A percentile compares a stretch with the other conserved stretches of the same genome.
phyloP scores from a whole-genome alignment of 2,888 invertebrate species.

The Catocala fraxini region DNA sequence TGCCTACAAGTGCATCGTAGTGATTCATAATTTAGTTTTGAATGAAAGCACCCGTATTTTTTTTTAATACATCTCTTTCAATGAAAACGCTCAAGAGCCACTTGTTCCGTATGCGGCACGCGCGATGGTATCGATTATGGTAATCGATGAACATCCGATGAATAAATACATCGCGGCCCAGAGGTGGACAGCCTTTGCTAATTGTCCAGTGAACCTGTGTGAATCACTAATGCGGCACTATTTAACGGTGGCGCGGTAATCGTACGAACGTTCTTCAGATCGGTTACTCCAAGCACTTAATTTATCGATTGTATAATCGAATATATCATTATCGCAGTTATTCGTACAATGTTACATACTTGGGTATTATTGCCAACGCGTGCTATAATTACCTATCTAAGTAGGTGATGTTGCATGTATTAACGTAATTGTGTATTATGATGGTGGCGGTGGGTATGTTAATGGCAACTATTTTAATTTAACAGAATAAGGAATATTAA shows the following conservation, averaged over 20 bases:
- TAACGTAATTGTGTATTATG: conserved; percentile 30
- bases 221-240: conserved; percentile 80
- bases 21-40: conserved; percentile 36
- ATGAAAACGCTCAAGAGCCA: conserved; percentile 67
- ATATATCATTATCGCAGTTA: conserved; percentile 7
- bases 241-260: conserved; percentile 71
- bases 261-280: conserved; percentile 64
- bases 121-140: conserved; percentile 85
- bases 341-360: not conserved
- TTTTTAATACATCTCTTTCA: conserved; percentile 71
- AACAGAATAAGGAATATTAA: conserved; percentile 34
- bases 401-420: conserved; percentile 17
- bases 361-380: not conserved
- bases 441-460: conserved; percentile 20
- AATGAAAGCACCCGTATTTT: conserved; percentile 51
- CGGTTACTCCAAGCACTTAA: conserved; percentile 43
- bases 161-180: conserved; percentile 83
- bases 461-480: conserved; percentile 39
- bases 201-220: conserved; percentile 84
- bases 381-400: conserved; percentile 22
- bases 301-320: conserved; percentile 45
- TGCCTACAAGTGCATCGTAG: conserved; percentile 10
- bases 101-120: conserved; percentile 83
- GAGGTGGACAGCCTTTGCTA: conserved; percentile 87
- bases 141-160: conserved; percentile 86